Evolutionary conservation across 2,113 vertebrate species (phyloP), one percentile per base, ranked within the genome.

Genomic region (Calidris pugnax): DNA sequence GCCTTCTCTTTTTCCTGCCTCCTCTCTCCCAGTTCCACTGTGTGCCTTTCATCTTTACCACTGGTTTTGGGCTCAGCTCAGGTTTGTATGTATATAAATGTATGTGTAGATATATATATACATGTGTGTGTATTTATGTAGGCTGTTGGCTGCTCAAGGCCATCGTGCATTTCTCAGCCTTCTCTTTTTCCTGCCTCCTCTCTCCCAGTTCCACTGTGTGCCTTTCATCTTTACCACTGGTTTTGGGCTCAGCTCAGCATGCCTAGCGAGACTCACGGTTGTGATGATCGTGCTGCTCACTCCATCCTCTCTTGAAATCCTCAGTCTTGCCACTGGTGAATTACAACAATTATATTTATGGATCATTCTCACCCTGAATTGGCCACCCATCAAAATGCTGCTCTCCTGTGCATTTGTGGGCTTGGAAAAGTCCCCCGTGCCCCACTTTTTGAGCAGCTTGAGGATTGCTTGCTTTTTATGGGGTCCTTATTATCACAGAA

Each of bases 221-320:
- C 48, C 59, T 87, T 85, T 56, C 39, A 32, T 79, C 48, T 48
- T 80, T 18, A 7, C 22, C 30, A 2, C 50, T 8, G 3, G 17
- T 64, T 69, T 57, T 15, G 48, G 62, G 1, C 39, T 64, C n/a
- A n/a, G 37, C 28, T 76, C 37, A 6, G 14, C 3, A 10, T 68
- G 28, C 48, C 62, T n/a, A 6, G 11, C 37, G 63, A 11, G 66
- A 24, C 7, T 82, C 13, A 20, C 32, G 24, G 32, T 41, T 48
- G 7, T 0, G 0, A 4, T 6, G 26, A 7, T 22, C 0, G 1
- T 50, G 66, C 67, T 60, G 43, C 39, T 74, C 39, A 41, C 12
- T 74, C 37, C 39, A 41, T 63, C n/a, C 32, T 82, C 50, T 72
- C 64, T 59, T 41, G 50, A 77, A 77, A 91, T 59, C 79, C 39